A percentile compares a stretch with the other conserved stretches of the same genome.
Evolutionary conservation across 2,797 vertebrate genomes (phyloP).

Genomic region (Eulemur mongoz): DNA sequence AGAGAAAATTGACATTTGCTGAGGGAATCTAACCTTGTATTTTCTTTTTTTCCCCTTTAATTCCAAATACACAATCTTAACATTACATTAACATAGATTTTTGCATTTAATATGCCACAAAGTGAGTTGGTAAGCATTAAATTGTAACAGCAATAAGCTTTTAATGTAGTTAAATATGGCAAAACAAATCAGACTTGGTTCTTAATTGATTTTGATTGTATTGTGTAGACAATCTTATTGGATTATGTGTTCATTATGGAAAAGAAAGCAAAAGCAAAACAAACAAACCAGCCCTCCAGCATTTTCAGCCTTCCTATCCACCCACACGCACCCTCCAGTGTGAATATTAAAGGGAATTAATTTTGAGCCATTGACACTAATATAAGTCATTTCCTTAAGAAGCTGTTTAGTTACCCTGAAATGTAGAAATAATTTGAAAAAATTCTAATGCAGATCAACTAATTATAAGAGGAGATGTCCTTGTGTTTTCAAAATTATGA

Average conservation of each 20-base stretch:
- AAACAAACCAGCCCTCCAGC: constrained; percentile 57
- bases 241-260: constrained; percentile 71
- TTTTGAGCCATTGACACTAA: constrained; percentile 34
- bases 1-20: not conserved
- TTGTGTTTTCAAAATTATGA: constrained; percentile 41
- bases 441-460: constrained; percentile 7
- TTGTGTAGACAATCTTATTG: constrained; percentile 66
- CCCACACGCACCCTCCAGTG: not conserved
- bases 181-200: constrained; percentile 69
- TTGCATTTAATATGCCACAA: constrained; percentile 62
- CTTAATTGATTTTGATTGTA: constrained; percentile 74
- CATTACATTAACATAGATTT: constrained; percentile 59
- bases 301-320: constrained; percentile 36
- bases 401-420: constrained; percentile 57
- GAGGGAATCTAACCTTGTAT: constrained; percentile 26
- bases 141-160: constrained; percentile 66
- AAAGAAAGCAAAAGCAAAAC: constrained; percentile 57
- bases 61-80: constrained; percentile 28
- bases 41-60: not conserved
- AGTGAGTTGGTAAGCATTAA: constrained; percentile 65
- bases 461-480: not conserved
- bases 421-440: not conserved
- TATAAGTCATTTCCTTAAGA: constrained; percentile 59
- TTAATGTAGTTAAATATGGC: constrained; percentile 67
- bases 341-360: not conserved